These are phyloP conservation scores for Hirtodrosophila histrioides DNA, from an alignment of 2,888 invertebrate species.

Conservation along the genomic window DNA sequence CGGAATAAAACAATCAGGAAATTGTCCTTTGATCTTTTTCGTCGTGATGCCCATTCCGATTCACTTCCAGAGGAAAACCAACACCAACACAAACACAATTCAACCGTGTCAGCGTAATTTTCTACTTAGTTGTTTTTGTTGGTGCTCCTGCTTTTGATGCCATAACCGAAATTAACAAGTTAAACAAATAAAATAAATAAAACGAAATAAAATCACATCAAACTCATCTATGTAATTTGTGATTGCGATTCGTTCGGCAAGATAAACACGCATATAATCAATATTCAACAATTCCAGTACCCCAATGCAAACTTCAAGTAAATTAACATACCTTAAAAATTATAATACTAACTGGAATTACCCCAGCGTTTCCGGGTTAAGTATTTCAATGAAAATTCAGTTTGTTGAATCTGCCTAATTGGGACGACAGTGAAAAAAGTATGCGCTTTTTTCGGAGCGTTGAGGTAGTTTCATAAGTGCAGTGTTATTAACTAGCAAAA, in stretches of 20 bases:
- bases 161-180: conserved; percentile 71
- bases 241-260: conserved; percentile 41
- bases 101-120: conserved; percentile 50
- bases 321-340: no score
- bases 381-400: no score
- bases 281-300: conserved; percentile 20
- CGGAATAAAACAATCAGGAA: conserved; percentile 77
- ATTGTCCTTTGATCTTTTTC: conserved; percentile 78
- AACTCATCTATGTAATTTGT: conserved; percentile 42
- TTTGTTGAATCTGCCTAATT: no score
- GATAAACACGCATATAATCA: conserved; percentile 41
- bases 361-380: no score
- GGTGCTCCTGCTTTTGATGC: conserved; percentile 49
- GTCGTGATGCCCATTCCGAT: conserved; percentile 15
- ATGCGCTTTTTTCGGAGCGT: no score
- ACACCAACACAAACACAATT: conserved; percentile 23
- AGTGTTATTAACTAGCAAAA: no score
- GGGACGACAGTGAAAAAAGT: no score
- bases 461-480: no score
- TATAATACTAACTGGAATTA: no score
- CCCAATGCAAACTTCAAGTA: no score
- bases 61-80: conserved; percentile 6
- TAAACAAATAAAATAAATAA: conserved; percentile 61
- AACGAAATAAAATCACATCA: conserved; percentile 50
- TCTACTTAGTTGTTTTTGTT: conserved; percentile 18